Base-by-base conservation (phyloP, 2,797 vertebrate species). In the Chelidonichthys spinosus region DNA sequence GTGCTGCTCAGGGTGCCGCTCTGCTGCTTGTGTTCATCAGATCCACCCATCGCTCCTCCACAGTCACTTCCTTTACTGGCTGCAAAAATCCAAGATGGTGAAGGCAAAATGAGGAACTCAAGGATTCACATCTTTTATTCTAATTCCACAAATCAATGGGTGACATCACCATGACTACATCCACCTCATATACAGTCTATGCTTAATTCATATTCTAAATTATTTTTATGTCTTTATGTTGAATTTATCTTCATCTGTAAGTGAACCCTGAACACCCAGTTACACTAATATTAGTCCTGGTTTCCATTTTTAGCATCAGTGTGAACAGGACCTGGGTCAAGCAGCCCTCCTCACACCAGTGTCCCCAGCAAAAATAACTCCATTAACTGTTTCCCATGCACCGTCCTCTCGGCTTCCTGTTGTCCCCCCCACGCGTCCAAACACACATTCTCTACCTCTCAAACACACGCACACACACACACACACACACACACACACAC, bases 321-420 rank as follows among this genome's bases (percentile, higher is more conserved):
- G 70, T 76, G 81, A 90, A 86, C 79, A 86, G 33, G 84, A 79
- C 81, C 44, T 3, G 25, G 85, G 83, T 87, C 88, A 87, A 69
- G 65, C 69, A 82, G 86, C 68, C 73, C 60, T 88, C 83, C 70
- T 91, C 79, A 61, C 85, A 89, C 78, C 71, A 81, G 43, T 25
- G 39, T 81, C 74, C 70, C 73, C 63, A 70, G 69, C 71, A 82
- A 74, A 82, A 90, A 92, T 85, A 86, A 72, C 82, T 74, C 70
- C 54, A 76, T 37, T 87, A 88, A 85, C 85, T 78, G 81, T 87
- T 92, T 93, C 91, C 91, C 88, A 93, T 85, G 87, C 62, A 90
- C 79, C 76, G 67, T 74, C 50, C 35, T 79, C 72, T 74, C 87
- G 74, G n/a, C 85, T 91, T 92, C 92, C 92, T 91, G 82, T 78